Percentiles rank a stretch among this genome's conserved stretches.
These are phyloP conservation scores for Stichopus horrens DNA, from an alignment of 53 echinoderm and acorn worm genomes.

Conservation along the genomic window DNA sequence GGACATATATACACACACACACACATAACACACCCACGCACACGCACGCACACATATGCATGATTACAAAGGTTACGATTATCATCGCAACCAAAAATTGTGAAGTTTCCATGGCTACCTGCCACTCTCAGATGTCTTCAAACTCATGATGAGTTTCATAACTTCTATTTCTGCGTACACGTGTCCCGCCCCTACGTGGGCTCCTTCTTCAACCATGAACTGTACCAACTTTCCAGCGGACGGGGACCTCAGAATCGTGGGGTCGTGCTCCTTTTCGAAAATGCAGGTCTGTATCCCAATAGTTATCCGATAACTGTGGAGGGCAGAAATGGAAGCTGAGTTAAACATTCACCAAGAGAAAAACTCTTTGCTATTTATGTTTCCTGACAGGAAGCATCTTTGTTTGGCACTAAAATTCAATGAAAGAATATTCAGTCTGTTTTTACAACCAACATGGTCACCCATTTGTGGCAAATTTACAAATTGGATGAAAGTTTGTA, in stretches of 20 bases:
- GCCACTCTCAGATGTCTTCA: conserved; percentile 80
- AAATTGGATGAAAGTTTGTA: no score
- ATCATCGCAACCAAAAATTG: no score
- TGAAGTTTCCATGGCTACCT: conserved; percentile 60
- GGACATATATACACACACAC: not conserved
- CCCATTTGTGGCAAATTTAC: no score
- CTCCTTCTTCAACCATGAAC: conserved; percentile 87
- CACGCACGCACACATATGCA: no score
- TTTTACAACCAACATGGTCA: no score
- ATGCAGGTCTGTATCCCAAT: conserved; percentile 98
- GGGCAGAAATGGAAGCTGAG: not conserved
- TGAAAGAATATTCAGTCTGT: no score
- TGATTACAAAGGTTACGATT: no score
- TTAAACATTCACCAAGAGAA: no score
- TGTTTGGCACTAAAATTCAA: no score
- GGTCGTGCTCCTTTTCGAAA: conserved; percentile 99
- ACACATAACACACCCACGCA: no score
- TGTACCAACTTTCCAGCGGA: conserved; percentile 94
- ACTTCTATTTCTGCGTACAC: conserved; percentile 99
- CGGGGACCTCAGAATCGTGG: conserved; percentile 88
- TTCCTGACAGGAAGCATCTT: no score
- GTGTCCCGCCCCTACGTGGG: conserved; percentile 77
- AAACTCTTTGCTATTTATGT: no score
- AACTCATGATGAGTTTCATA: conserved; percentile 99
- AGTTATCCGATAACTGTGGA: conserved; percentile 89